Evolutionary conservation across 2,888 invertebrate genomes (phyloP).

Genomic region (Lepas anatifera): DNA sequence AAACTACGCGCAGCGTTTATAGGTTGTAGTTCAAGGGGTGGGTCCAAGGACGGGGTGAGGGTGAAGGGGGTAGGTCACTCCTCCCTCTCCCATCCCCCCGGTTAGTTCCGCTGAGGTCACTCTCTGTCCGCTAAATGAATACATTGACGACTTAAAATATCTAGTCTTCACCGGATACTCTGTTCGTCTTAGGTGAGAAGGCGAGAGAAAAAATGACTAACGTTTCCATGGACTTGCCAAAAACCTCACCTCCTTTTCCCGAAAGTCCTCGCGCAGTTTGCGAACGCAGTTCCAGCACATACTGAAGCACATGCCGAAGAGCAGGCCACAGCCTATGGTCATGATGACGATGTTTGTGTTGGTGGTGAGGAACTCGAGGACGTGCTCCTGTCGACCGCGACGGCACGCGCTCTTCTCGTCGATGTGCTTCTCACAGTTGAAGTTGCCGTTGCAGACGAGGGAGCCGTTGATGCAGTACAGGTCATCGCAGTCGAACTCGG

Average conservation of each 20-base stretch:
- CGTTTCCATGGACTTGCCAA: too few relatives aligned
- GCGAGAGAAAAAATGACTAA: too few relatives aligned
- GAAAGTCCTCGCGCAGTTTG: slow-evolving; percentile 74
- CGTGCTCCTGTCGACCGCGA: neutral
- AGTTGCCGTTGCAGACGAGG: slow-evolving; percentile 56
- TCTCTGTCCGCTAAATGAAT: too few relatives aligned
- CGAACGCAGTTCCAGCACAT: slow-evolving; percentile 77
- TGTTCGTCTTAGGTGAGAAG: too few relatives aligned
- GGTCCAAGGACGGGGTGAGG: too few relatives aligned
- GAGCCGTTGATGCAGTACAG: slow-evolving; percentile 61
- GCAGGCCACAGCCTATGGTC: slow-evolving; percentile 71
- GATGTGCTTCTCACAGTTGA: slow-evolving; percentile 69
- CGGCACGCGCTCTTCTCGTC: slow-evolving; percentile 50
- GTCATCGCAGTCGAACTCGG: slow-evolving; percentile 76
- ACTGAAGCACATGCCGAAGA: slow-evolving; percentile 76
- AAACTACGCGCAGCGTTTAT: too few relatives aligned
- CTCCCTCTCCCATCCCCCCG: too few relatives aligned
- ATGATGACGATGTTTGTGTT: slow-evolving; percentile 67
- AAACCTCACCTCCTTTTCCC: slow-evolving; percentile 63
- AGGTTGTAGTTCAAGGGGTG: too few relatives aligned
- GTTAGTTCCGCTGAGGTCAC: too few relatives aligned
- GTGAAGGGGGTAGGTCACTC: too few relatives aligned
- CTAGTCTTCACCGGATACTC: too few relatives aligned
- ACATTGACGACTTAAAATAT: too few relatives aligned
- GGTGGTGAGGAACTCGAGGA: slow-evolving; percentile 24